Evolutionary conservation across 2,888 invertebrate genomes (phyloP), one percentile per base, ranked within the genome.

Genomic region (Chironomus riparius): DNA sequence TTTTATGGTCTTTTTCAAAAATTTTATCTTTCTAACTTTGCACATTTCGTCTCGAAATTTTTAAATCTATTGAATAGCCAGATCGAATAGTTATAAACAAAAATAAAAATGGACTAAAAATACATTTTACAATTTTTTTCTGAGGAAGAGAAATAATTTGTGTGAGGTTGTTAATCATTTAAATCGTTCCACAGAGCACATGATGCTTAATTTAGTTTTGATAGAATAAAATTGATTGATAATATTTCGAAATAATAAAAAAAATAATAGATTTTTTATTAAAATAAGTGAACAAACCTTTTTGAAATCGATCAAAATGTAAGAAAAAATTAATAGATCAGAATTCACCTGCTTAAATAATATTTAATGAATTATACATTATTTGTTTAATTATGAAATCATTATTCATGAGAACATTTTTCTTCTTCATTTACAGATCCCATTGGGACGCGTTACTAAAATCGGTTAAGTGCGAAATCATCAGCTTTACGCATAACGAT

Each of bases 401-500:
- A n/a, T n/a, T n/a, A n/a, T n/a, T n/a, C n/a, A n/a, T n/a, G n/a
- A n/a, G n/a, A 18, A 50, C 3, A 38, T 38, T 1, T 38, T 56
- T 74, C 78, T 79, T 79, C 78, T 80, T 79, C 80, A 79, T 78
- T 88, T 88, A 10, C 87, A 97, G 96, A 82, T 87, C 89, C 83
- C 91, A 93, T 82, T 92, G 96, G 92, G 97, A 97, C 83, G 88
- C 88, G 72, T 87, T 98, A 77, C 85, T 98, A 84, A 91, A 95
- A 85, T 90, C 93, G 78, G 98, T 98, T 28, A 90, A 95, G 80
- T 98, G 98, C 85, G 97, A 97, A 86, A 97, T 98, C 78, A 95
- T 98, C 83, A 97, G 97, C 85, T 92, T 90, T 83, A 91, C 91
- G 77, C 90, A 90, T 82, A 95, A 95, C 85, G 93, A 94, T 79